phyloP scores from a whole-genome alignment of 2,113 vertebrate species.

The Cebus imitator region DNA sequence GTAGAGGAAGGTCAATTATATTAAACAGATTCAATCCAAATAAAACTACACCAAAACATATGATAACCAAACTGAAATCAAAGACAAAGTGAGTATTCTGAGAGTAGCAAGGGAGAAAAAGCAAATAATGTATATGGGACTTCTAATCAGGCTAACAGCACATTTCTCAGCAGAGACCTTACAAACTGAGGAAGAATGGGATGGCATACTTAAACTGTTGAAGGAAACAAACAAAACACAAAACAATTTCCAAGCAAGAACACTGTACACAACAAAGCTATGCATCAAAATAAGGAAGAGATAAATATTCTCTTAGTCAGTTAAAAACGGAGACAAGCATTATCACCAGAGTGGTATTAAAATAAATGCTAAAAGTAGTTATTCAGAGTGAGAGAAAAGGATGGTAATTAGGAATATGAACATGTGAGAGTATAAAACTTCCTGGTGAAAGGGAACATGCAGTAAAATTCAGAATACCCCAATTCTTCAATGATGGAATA shows the following conservation, averaged over 20 bases:
- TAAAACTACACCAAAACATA: background rate
- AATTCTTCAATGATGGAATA: background rate
- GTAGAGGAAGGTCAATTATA: rapidly evolving
- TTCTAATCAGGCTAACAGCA: background rate
- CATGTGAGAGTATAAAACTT: background rate
- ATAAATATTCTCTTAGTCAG: background rate
- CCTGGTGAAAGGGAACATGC: background rate
- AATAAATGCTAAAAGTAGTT: background rate
- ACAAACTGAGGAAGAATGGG: too few species aligned
- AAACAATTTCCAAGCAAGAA: background rate
- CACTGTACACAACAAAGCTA: background rate
- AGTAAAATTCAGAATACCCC: background rate
- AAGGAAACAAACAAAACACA: background rate
- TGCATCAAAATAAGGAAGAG: background rate
- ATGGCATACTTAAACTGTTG: background rate
- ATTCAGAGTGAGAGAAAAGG: background rate
- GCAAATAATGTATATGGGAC: rapidly evolving
- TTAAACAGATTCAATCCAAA: background rate
- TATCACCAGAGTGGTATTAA: background rate
- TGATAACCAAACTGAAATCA: background rate
- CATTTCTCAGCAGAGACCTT: background rate
- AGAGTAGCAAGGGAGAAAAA: background rate
- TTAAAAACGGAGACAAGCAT: background rate
- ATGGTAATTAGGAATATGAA: background rate
- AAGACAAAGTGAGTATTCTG: background rate